Evolutionary conservation across 2,113 vertebrate species (phyloP).

Genomic region (Sula dactylatra): DNA sequence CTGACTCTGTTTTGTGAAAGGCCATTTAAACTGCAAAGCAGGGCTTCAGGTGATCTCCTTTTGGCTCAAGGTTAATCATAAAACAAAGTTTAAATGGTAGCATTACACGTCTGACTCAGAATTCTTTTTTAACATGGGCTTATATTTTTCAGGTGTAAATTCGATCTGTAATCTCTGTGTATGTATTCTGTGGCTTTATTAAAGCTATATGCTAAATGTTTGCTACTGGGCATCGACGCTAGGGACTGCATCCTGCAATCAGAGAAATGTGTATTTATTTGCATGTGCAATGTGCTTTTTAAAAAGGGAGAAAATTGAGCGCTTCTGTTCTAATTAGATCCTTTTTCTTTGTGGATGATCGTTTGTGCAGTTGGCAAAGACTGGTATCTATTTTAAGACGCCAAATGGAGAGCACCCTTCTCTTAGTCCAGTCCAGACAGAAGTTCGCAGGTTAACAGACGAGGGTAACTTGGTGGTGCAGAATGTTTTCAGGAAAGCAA

Average conservation of each 20-base stretch:
- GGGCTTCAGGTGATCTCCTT: conserved; percentile 12
- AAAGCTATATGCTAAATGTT: too few relatives aligned
- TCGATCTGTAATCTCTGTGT: neutral
- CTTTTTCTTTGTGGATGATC: neutral
- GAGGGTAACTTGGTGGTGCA: neutral
- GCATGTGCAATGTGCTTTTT: neutral
- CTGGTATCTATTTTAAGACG: neutral
- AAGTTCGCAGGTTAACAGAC: neutral
- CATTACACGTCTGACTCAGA: neutral
- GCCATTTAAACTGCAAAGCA: neutral
- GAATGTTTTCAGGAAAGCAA: neutral
- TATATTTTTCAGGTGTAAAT: neutral
- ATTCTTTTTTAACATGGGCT: neutral
- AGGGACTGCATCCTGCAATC: neutral
- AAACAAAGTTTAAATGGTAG: neutral
- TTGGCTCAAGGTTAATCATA: neutral
- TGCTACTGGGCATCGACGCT: fast-evolving
- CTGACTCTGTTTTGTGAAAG: neutral
- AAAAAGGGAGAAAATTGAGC: neutral
- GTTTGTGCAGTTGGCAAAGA: neutral
- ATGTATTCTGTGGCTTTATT: neutral
- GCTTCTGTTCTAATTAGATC: neutral
- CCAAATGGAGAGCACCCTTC: neutral
- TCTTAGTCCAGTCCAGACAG: neutral
- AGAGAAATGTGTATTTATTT: neutral